Percentiles rank a stretch among this genome's conserved stretches.
These are phyloP conservation scores for Aleiodes sp. DNA, from an alignment of 1,140 invertebrate genomes.

Conservation along the genomic window DNA sequence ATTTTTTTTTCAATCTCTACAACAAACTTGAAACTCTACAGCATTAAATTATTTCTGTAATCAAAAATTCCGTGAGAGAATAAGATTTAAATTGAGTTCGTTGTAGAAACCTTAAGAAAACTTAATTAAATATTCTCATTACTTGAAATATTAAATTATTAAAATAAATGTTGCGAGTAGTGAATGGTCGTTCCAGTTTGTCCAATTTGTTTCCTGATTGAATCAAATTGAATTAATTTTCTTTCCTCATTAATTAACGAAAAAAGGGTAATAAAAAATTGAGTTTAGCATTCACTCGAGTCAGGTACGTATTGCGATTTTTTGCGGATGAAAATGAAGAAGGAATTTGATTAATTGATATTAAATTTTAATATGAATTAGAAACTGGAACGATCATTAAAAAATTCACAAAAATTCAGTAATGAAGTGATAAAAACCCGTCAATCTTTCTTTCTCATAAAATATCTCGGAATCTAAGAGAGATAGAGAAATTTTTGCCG, in stretches of 20 bases:
- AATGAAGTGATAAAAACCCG: no score
- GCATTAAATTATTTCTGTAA: neutral
- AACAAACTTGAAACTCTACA: neutral
- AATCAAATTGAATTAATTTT: neutral
- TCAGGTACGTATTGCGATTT: neutral
- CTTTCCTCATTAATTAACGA: neutral
- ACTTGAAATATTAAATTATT: neutral
- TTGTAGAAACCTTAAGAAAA: neutral
- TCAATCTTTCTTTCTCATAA: no score
- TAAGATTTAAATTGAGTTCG: neutral
- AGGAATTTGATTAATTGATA: neutral
- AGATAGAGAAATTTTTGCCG: no score
- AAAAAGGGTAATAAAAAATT: neutral
- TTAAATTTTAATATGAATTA: neutral
- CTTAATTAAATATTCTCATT: neutral
- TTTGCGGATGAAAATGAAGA: no score
- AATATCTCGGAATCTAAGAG: no score
- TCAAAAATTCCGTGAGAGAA: neutral
- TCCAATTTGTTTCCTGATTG: no score
- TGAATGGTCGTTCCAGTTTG: slow-evolving; percentile 28
- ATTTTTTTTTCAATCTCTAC: neutral
- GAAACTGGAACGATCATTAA: slow-evolving; percentile 15
- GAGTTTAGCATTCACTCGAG: neutral
- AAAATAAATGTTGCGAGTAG: neutral
- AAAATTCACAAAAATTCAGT: neutral